phyloP scores from a whole-genome alignment of 2,888 invertebrate genomes.

The Nomada lathburiana region DNA sequence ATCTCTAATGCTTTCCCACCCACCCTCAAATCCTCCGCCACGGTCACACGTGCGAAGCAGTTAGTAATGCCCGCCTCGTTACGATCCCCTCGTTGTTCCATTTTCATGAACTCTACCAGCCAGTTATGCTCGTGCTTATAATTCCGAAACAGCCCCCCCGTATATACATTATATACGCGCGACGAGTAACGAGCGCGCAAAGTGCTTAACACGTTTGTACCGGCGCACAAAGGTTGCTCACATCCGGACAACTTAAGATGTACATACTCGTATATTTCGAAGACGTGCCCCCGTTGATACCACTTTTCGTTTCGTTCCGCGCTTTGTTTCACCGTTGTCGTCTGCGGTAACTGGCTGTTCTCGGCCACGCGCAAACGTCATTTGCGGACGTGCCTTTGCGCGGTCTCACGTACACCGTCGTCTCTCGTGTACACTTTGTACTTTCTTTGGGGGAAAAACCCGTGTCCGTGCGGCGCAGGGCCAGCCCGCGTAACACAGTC shows the following conservation, averaged over 20 bases:
- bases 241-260: constrained; percentile 26
- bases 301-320: constrained; percentile 49
- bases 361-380: constrained; percentile 68
- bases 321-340: constrained; percentile 53
- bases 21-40: too few species aligned
- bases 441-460: constrained; percentile 19
- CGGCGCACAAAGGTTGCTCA: constrained; percentile 33
- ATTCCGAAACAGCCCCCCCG: neutral
- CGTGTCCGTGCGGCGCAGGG: neutral
- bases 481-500: neutral
- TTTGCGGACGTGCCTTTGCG: constrained; percentile 69
- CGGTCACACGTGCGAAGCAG: too few species aligned
- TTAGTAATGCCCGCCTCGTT: neutral
- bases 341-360: constrained; percentile 50
- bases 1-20: too few species aligned
- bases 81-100: neutral
- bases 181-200: constrained; percentile 26
- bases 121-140: constrained; percentile 11
- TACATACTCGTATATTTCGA: constrained; percentile 13
- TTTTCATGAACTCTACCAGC: neutral
- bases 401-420: constrained; percentile 36
- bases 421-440: constrained; percentile 19
- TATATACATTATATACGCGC: constrained; percentile 11
- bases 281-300: constrained; percentile 56
- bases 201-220: constrained; percentile 52